Evolutionary conservation across 2,113 vertebrate species (phyloP).

Genomic region (Podilymbus podiceps): DNA sequence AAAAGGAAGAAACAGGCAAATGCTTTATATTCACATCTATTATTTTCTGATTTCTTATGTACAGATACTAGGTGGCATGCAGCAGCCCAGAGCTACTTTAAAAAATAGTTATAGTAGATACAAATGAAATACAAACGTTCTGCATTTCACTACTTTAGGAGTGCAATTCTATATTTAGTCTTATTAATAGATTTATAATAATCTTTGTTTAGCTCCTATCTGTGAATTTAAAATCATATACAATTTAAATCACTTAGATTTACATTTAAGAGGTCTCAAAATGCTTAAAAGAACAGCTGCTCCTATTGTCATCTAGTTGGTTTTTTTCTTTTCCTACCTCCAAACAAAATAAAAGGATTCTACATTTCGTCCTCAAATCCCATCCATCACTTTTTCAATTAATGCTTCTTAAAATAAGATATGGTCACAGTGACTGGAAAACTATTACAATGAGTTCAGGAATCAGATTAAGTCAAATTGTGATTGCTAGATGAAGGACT

Average conservation of each 20-base stretch:
- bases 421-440: neutral
- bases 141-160: neutral
- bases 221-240: neutral
- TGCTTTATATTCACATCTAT: accelerated
- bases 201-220: neutral
- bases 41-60: neutral
- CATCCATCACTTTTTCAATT: neutral
- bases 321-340: neutral
- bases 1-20: neutral
- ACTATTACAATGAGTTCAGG: neutral
- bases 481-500: neutral
- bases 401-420: neutral
- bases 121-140: neutral
- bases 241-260: neutral
- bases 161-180: neutral
- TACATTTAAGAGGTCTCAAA: neutral
- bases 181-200: neutral
- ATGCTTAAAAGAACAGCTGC: neutral
- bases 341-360: neutral
- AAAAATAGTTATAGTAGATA: neutral
- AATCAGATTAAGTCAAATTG: neutral
- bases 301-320: neutral
- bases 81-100: neutral
- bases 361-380: neutral
- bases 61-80: neutral